These are phyloP conservation scores for Xyrichtys novacula DNA, from an alignment of 2,797 vertebrate species.

Conservation along the genomic window DNA sequence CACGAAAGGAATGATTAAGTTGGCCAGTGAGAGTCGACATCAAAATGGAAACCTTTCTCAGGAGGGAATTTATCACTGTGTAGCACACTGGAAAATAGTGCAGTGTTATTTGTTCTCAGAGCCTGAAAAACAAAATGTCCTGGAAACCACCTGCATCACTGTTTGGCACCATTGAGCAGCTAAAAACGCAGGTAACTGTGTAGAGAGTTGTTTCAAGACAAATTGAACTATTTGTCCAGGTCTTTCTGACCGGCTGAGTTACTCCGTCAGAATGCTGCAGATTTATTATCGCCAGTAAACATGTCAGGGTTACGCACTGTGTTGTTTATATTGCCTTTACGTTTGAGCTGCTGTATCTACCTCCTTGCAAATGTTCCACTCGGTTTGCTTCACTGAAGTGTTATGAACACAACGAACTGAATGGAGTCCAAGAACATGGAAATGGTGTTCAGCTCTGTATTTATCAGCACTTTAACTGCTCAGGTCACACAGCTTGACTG, in stretches of 20 bases:
- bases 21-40: neutral
- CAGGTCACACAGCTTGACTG: conserved; percentile 30
- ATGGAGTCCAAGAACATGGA: conserved; percentile 8
- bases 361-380: conserved; percentile 41
- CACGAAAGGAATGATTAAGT: neutral
- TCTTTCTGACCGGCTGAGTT: conserved; percentile 8
- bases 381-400: conserved; percentile 31
- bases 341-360: conserved; percentile 42
- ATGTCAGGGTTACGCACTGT: conserved; percentile 14
- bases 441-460: conserved; percentile 29
- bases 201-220: conserved; percentile 4
- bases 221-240: neutral
- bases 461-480: conserved; percentile 59
- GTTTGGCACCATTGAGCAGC: conserved; percentile 25
- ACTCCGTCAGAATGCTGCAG: neutral
- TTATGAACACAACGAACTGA: conserved; percentile 22
- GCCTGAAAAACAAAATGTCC: conserved; percentile 29
- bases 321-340: conserved; percentile 11
- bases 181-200: conserved; percentile 6
- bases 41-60: neutral
- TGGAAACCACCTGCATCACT: neutral
- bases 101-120: conserved; percentile 16
- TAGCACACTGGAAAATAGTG: conserved; percentile 2
- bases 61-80: neutral
- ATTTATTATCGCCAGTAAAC: conserved; percentile 13